phyloP scores from a whole-genome alignment of 2,113 vertebrate genomes.

The Zapornia atra region DNA sequence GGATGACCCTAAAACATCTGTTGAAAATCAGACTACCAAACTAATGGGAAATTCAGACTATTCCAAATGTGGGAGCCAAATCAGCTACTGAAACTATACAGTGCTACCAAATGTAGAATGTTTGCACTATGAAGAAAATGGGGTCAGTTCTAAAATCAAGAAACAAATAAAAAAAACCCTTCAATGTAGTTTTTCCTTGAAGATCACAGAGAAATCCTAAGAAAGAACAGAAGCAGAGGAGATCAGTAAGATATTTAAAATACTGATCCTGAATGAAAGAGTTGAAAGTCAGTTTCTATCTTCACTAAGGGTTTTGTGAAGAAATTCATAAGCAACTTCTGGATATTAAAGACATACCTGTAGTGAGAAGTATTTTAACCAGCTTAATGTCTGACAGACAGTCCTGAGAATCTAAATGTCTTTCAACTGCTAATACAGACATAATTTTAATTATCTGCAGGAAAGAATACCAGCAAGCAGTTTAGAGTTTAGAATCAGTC shows the following conservation, averaged over 20 bases:
- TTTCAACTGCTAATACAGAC: background rate
- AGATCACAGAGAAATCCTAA: background rate
- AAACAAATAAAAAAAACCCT: background rate
- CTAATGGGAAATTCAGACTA: background rate
- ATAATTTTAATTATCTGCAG: background rate
- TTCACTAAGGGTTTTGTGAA: background rate
- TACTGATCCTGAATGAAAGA: background rate
- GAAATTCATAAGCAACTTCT: background rate
- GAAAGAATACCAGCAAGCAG: background rate
- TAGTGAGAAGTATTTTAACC: background rate
- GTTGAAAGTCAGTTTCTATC: background rate
- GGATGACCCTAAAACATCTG: constrained; percentile 14
- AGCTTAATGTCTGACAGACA: background rate
- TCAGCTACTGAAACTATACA: constrained; percentile 21
- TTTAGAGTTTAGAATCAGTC: background rate
- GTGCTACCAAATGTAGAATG: background rate
- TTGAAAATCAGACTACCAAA: constrained; percentile 16
- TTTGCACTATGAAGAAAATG: background rate
- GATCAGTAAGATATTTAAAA: background rate
- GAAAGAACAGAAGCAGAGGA: background rate
- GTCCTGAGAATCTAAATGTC: background rate
- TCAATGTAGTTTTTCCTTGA: background rate
- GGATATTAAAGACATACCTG: background rate
- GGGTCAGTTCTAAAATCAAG: background rate
- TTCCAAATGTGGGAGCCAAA: background rate